Evolutionary conservation across 2,113 vertebrate species (phyloP).

Genomic region (Hymenochirus boettgeri): DNA sequence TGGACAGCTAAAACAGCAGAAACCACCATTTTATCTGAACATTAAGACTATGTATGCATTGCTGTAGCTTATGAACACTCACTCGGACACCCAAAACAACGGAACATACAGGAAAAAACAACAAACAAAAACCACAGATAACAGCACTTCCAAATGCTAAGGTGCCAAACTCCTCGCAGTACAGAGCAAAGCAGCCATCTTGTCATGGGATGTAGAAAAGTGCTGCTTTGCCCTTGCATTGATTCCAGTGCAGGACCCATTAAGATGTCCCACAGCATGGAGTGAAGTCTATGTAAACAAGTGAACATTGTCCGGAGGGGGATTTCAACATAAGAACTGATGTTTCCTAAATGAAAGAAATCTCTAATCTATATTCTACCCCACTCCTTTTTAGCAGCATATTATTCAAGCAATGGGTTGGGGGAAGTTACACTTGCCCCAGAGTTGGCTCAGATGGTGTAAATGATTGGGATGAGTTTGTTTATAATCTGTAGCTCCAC

Average conservation of each 20-base stretch:
- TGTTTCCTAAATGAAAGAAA: too few species aligned
- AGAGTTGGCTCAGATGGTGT: constrained; percentile 12
- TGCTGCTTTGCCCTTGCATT: constrained; percentile 14
- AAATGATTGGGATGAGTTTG: neutral
- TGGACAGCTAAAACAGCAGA: neutral
- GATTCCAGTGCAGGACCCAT: constrained; percentile 2
- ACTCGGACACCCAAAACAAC: neutral
- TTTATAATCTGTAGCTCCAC: neutral
- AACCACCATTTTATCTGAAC: too few species aligned
- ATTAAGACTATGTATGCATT: too few species aligned
- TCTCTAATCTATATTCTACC: too few species aligned
- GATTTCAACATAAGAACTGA: neutral
- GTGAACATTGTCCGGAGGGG: constrained; percentile 2
- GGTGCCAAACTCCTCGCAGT: neutral
- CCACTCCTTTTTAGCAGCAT: constrained; percentile 31
- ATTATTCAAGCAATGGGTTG: constrained; percentile 23
- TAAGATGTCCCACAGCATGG: constrained; percentile 11
- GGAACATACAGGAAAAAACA: constrained; percentile 1
- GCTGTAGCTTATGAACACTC: too few species aligned
- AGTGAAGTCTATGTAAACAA: constrained; percentile 37
- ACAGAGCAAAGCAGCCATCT: neutral
- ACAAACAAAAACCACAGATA: constrained; percentile 9
- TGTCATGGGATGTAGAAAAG: neutral
- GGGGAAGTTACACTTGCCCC: neutral
- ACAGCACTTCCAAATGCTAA: neutral